Percentiles rank a stretch among this genome's conserved stretches.
Evolutionary conservation across 1,140 invertebrate genomes (phyloP).

Genomic region (Phenacoccus solenopsis): DNA sequence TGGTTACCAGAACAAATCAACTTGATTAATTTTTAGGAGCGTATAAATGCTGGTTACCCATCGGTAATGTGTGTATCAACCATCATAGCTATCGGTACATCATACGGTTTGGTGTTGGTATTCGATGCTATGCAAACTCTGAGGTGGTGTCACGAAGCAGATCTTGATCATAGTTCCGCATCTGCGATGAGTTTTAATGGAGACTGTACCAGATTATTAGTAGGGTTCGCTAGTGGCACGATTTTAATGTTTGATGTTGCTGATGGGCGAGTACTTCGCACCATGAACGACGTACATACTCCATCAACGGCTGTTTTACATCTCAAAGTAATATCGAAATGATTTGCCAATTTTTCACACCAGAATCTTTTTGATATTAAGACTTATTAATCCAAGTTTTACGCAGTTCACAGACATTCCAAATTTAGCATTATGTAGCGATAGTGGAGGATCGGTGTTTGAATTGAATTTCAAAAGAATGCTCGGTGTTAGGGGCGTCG

Average conservation of each 20-base stretch:
- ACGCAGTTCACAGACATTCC: slow-evolving; percentile 59
- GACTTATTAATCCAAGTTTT: slow-evolving; percentile 19
- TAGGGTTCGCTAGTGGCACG: slow-evolving; percentile 75
- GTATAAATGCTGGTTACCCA: slow-evolving; percentile 76
- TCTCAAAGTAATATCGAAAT: slow-evolving; percentile 52
- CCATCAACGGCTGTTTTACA: slow-evolving; percentile 62
- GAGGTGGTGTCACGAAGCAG: slow-evolving; percentile 49
- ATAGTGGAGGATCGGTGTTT: slow-evolving; percentile 96
- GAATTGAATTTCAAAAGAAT: slow-evolving; percentile 80
- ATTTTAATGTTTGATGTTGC: slow-evolving; percentile 69
- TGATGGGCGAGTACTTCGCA: slow-evolving; percentile 61
- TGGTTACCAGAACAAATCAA: neutral
- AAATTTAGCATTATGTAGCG: slow-evolving; percentile 69
- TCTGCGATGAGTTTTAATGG: slow-evolving; percentile 66
- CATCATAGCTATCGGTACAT: slow-evolving; percentile 80
- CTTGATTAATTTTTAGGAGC: slow-evolving; percentile 46
- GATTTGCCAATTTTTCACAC: slow-evolving; percentile 13
- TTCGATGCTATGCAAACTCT: slow-evolving; percentile 76
- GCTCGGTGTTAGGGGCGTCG: slow-evolving; percentile 74
- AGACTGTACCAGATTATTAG: slow-evolving; percentile 71
- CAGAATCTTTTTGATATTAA: neutral
- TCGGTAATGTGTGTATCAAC: slow-evolving; percentile 64
- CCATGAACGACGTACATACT: slow-evolving; percentile 40
- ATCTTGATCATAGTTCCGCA: slow-evolving; percentile 58
- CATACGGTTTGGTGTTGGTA: slow-evolving; percentile 77